Percentiles rank a stretch among this genome's conserved stretches.
Evolutionary conservation across 2,888 invertebrate genomes (phyloP).

Genomic region (Euzophera pinguis): DNA sequence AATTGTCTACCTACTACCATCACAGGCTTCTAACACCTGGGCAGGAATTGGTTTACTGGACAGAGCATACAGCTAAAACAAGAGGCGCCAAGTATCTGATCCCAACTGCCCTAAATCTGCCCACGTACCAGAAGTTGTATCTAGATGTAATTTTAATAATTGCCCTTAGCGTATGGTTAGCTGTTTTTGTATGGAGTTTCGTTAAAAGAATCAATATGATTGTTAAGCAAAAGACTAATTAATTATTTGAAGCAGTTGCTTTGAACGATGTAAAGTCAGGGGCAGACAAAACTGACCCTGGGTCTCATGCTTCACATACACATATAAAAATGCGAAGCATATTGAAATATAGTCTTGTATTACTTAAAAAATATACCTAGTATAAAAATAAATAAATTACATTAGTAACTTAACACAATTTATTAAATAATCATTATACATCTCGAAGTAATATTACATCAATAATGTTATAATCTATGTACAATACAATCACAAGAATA

Average conservation of each 20-base stretch:
- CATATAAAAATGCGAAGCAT: no score
- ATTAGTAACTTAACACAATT: constrained; percentile 7
- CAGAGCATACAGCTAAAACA: constrained; percentile 81
- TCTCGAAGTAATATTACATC: constrained; percentile 15
- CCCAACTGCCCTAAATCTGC: constrained; percentile 36
- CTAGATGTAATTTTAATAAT: constrained; percentile 32
- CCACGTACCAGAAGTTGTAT: constrained; percentile 49
- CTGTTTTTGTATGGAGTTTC: not conserved
- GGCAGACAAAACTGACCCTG: no score
- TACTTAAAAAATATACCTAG: no score
- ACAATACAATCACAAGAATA: constrained; percentile 42
- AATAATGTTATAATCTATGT: constrained; percentile 25
- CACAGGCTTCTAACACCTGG: constrained; percentile 74
- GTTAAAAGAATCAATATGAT: not conserved
- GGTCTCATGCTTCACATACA: no score
- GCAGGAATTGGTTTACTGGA: constrained; percentile 83
- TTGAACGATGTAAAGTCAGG: no score
- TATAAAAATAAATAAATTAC: not conserved
- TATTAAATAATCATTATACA: constrained; percentile 9
- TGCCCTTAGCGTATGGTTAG: not conserved
- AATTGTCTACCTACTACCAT: constrained; percentile 38
- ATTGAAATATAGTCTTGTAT: no score
- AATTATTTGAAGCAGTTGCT: no score
- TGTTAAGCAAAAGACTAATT: not conserved
- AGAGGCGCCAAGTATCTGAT: constrained; percentile 73